These are phyloP conservation scores for Tigriopus californicus DNA, from an alignment of 2,888 invertebrate genomes.

Conservation along the genomic window DNA sequence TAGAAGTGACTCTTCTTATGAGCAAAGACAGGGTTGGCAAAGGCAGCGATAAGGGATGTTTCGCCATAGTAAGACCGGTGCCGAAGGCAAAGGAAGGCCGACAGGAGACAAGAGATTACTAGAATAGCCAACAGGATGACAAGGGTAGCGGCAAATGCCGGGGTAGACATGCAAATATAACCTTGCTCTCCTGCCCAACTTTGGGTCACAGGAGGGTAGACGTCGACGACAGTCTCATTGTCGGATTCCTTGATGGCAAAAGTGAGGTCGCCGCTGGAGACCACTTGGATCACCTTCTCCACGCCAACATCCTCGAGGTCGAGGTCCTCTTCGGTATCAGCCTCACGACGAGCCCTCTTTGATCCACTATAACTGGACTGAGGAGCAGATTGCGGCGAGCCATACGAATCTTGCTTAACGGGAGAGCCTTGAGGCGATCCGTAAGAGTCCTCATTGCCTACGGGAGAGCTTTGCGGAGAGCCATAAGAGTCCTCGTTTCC, in stretches of 20 bases:
- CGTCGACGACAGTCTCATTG: conserved; percentile 17
- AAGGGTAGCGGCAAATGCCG: conserved; percentile 72
- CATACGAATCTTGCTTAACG: conserved; percentile 2
- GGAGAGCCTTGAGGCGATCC: conserved; percentile 10
- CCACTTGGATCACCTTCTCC: conserved; percentile 70
- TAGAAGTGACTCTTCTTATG: conserved; percentile 20
- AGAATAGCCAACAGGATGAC: conserved; percentile 62
- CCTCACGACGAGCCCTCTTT: conserved; percentile 19
- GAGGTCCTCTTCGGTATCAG: conserved; percentile 18
- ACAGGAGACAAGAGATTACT: conserved; percentile 62
- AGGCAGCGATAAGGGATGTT: conserved; percentile 20
- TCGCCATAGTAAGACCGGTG: conserved; percentile 28
- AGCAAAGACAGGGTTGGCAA: conserved; percentile 21
- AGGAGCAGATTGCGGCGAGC: conserved; percentile 24
- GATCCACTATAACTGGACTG: conserved; percentile 26
- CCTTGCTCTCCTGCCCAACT: conserved; percentile 26
- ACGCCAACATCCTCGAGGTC: conserved; percentile 55
- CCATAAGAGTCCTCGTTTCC: background rate
- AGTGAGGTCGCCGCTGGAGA: conserved; percentile 71
- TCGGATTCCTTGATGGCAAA: conserved; percentile 37
- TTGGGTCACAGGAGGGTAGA: conserved; percentile 9
- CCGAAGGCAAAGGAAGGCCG: conserved; percentile 63
- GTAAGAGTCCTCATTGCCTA: conserved; percentile 7
- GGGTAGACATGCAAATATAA: conserved; percentile 79
- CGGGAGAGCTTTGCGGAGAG: background rate